Percentiles rank a stretch among this genome's conserved stretches.
Evolutionary conservation across 2,888 invertebrate genomes (phyloP).

Genomic region (Parnassius orleans): DNA sequence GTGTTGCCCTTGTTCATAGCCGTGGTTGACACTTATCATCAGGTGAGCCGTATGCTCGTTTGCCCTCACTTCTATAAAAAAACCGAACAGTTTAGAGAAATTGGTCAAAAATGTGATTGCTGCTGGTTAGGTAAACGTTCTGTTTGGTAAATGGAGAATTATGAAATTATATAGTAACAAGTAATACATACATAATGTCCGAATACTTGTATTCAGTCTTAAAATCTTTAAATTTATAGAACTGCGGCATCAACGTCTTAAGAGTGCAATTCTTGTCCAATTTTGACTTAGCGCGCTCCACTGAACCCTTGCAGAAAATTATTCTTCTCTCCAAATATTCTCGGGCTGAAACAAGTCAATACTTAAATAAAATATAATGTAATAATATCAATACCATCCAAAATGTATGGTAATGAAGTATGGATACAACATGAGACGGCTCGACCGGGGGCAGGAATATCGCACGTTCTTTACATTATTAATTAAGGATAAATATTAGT

Average conservation of each 20-base stretch:
- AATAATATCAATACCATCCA: conserved; percentile 10
- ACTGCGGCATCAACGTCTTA: conserved; percentile 38
- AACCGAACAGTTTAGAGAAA: too few relatives aligned
- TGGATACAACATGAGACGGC: too few relatives aligned
- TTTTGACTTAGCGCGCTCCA: conserved; percentile 43
- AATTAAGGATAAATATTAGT: too few relatives aligned
- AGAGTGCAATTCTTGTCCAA: conserved; percentile 45
- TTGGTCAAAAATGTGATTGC: too few relatives aligned
- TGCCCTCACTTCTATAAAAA: too few relatives aligned
- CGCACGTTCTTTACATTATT: too few relatives aligned
- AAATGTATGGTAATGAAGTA: conserved; percentile 22
- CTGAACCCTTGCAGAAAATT: conserved; percentile 44
- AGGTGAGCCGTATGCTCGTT: too few relatives aligned
- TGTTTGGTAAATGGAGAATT: too few relatives aligned
- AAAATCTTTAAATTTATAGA: conserved; percentile 30
- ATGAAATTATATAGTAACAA: not conserved
- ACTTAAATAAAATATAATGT: conserved; percentile 47
- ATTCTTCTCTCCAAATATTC: conserved; percentile 43
- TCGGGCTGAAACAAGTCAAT: conserved; percentile 35
- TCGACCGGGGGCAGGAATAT: too few relatives aligned
- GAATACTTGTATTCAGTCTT: conserved; percentile 18
- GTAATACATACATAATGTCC: conserved; percentile 15
- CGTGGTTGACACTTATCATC: too few relatives aligned
- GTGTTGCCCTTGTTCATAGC: too few relatives aligned
- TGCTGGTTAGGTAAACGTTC: too few relatives aligned